phyloP scores from a whole-genome alignment of 2,113 vertebrate species.

The Alligator sinensis region DNA sequence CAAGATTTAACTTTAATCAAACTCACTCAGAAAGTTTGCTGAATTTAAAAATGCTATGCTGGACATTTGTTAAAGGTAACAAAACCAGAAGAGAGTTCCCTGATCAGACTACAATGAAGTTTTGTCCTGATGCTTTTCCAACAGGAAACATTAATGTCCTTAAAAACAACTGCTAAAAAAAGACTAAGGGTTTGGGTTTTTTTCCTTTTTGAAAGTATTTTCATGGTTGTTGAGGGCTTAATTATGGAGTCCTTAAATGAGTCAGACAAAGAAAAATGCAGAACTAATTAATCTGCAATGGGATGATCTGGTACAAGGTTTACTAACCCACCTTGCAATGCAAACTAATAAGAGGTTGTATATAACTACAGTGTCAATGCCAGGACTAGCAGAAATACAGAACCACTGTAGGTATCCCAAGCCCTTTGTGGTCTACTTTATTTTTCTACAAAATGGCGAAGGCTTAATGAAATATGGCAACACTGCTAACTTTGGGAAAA shows the following conservation, averaged over 20 bases:
- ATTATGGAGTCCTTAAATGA: conserved; percentile 31
- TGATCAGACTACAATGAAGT: neutral
- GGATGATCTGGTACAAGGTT: neutral
- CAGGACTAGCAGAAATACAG: neutral
- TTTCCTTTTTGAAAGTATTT: neutral
- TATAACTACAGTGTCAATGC: neutral
- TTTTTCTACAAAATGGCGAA: neutral
- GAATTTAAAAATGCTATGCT: conserved; percentile 5
- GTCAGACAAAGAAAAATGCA: conserved; percentile 20
- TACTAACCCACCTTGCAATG: neutral
- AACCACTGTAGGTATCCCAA: neutral
- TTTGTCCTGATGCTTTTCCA: neutral
- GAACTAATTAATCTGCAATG: conserved; percentile 18
- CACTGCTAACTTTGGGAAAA: conserved; percentile 4
- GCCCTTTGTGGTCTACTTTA: neutral
- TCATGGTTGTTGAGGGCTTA: conserved; percentile 32
- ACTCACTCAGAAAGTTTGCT: neutral
- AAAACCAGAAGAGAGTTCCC: neutral
- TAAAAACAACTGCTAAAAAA: neutral
- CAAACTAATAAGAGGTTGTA: neutral
- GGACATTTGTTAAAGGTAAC: neutral
- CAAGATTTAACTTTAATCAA: neutral
- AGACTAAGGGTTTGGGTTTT: neutral
- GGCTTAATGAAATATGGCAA: neutral
- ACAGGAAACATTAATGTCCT: neutral